phyloP scores from a whole-genome alignment of 30 jellyfish, hydroid and myxozoan genomes.

The Turritopsis dohrnii region DNA sequence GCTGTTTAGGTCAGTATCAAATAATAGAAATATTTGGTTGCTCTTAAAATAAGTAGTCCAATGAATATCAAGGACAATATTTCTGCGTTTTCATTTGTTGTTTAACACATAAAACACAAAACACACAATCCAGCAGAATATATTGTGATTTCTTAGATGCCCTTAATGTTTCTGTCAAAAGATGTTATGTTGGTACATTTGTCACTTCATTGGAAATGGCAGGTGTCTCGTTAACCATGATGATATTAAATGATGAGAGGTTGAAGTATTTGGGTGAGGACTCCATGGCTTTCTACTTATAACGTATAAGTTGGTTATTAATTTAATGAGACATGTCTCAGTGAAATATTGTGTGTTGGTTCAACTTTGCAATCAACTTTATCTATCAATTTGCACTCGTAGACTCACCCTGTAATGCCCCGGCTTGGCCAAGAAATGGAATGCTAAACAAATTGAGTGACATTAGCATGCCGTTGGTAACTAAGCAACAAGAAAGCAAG shows the following conservation, averaged over 20 bases:
- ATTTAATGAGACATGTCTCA: too few species aligned
- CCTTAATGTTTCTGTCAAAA: slow-evolving; percentile 4
- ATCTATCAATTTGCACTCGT: too few species aligned
- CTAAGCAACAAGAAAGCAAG: background rate
- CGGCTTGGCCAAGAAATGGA: slow-evolving; percentile 36
- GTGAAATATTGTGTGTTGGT: too few species aligned
- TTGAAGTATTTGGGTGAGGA: slow-evolving; percentile 31
- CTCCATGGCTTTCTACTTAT: too few species aligned
- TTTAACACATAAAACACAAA: too few species aligned
- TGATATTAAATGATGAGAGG: slow-evolving; percentile 37
- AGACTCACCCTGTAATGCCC: slow-evolving; percentile 33
- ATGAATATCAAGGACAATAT: too few species aligned
- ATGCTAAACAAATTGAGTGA: background rate
- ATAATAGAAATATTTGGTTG: too few species aligned
- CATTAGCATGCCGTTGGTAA: background rate
- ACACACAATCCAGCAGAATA: too few species aligned
- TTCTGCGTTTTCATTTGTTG: too few species aligned
- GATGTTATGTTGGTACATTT: slow-evolving; percentile 66
- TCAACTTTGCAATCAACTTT: too few species aligned
- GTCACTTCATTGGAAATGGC: slow-evolving; percentile 98
- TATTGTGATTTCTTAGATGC: background rate
- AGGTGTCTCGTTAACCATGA: slow-evolving; percentile 76
- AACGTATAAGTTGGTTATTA: too few species aligned
- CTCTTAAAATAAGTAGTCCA: too few species aligned
- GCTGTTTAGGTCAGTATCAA: slow-evolving; percentile 26